Base-by-base conservation (phyloP, 30 jellyfish, hydroid and myxozoan species). In the Turritopsis dohrnii region DNA sequence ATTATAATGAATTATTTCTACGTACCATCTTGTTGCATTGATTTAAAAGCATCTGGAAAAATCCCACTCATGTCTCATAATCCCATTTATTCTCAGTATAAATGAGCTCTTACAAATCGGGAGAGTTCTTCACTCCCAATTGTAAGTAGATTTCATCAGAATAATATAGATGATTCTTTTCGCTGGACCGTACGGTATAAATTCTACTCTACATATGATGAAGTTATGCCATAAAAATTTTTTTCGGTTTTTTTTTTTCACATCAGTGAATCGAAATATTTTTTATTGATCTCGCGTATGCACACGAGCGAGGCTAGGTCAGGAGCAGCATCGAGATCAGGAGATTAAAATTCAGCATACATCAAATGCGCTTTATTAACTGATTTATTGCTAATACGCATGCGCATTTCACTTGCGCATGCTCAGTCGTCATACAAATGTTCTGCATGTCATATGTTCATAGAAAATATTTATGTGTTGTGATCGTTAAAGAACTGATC, bases 251-350 rank as follows among this genome's bases (percentile, higher is more conserved):
- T 69, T 69, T 69, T 69, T 69, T 69, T n/a, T 69, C 77, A n/a
- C 28, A 69, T n/a, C 30, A 69, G 77, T 69, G 30, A 27, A 27
- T n/a, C 28, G 31, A 69, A n/a, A 69, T 41, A 0, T 69, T 69
- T 69, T 69, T 60, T 69, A 16, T 69, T 69, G 77, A 69, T 69
- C 77, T 69, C 30, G 77, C 31, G 16, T 69, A 69, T n/a, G 31
- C 77, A 69, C 77, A 69, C 30, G 28, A 0, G 28, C 31, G 9
- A 69, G 60, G 77, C 30, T 27, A 69, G 77, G 77, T 69, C 77
- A 69, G 28, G 8, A 69, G 30, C 77, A 69, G 77, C 77, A 69
- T 19, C 77, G 30, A 69, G 77, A 69, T 69, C 77, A 69, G 30
- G 22, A 69, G 77, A 69, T 69, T 69, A 69, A 69, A 8, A 0